Evolutionary conservation across 2,797 vertebrate species (phyloP), one percentile per base, ranked within the genome.

Genomic region (Pagetopsis macropterus): DNA sequence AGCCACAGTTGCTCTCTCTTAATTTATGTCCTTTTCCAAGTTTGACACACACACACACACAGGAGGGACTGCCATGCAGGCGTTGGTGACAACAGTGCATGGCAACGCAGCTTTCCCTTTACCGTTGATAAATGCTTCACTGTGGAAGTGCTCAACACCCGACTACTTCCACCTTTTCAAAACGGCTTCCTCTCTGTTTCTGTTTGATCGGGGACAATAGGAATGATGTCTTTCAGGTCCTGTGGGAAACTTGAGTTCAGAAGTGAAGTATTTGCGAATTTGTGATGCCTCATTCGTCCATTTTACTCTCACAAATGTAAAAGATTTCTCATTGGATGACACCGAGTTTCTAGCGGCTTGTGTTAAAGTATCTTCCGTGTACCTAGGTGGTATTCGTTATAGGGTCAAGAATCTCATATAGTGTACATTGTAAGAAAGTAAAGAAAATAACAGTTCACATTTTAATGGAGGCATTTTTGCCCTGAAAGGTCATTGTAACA

Each of bases 161-260:
- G 19, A 33, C 75, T 87, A 79, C 83, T 88, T 91, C 87, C 87
- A 86, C 64, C 91, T 89, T 92, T 91, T 89, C 78, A 92, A 81
- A 77, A 64, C 44, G 0, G 75, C 87, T 91, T 90, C 90, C 88
- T 91, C 67, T 79, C 21, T 7, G n/a, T 60, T 60, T 80, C 66
- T 83, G 61, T 90, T 86, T 87, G 66, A 86, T 85, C 72, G 0
- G 21, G 65, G 68, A 88, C 83, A 88, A 88, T 86, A 61, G 80
- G 65, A 80, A 50, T 61, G 56, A 80, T 85, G 81, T 67, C 71
- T 74, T 83, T 75, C 57, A 79, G 54, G 76, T 80, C 79, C 80
- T 41, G 56, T 68, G 79, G 77, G 76, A 87, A 54, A 44, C 61
- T 33, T 21, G 17, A 72, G 14, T 33, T 66, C 67, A 81, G 21